A percentile compares a stretch with the other conserved stretches of the same genome.
These are phyloP conservation scores for Agelastica alni DNA, from an alignment of 2,888 invertebrate genomes.

Conservation along the genomic window DNA sequence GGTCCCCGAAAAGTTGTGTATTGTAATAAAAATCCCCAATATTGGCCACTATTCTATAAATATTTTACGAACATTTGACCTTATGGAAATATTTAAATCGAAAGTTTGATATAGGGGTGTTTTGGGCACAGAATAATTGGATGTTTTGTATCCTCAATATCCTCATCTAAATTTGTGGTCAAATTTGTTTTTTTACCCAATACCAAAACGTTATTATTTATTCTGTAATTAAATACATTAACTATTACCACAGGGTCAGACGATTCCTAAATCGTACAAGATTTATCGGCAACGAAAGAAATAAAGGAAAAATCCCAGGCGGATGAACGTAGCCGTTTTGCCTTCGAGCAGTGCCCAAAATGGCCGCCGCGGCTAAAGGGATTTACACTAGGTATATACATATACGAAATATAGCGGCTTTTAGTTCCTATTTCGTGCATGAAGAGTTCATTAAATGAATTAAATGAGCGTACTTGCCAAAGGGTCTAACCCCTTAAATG, in stretches of 20 bases:
- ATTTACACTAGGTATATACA: constrained; percentile 45
- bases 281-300: constrained; percentile 9
- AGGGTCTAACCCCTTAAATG: no score
- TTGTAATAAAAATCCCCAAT: no score
- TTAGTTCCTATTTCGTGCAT: constrained; percentile 51
- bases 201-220: no score
- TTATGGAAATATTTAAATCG: no score
- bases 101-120: no score
- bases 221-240: neutral
- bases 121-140: no score
- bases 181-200: no score
- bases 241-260: constrained; percentile 2
- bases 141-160: no score
- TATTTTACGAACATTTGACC: no score
- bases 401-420: constrained; percentile 45
- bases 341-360: constrained; percentile 43
- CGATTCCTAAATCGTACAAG: constrained; percentile 6
- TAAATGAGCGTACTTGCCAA: constrained; percentile 40
- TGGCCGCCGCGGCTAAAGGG: constrained; percentile 52
- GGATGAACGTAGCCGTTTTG: constrained; percentile 51
- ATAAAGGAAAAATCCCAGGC: constrained; percentile 25
- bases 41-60: no score
- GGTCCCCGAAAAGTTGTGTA: no score
- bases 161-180: no score
- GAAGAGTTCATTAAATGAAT: constrained; percentile 53